Percentiles rank a stretch among this genome's conserved stretches.
phyloP scores from a whole-genome alignment of 2,113 vertebrate genomes.

The Egretta garzetta region DNA sequence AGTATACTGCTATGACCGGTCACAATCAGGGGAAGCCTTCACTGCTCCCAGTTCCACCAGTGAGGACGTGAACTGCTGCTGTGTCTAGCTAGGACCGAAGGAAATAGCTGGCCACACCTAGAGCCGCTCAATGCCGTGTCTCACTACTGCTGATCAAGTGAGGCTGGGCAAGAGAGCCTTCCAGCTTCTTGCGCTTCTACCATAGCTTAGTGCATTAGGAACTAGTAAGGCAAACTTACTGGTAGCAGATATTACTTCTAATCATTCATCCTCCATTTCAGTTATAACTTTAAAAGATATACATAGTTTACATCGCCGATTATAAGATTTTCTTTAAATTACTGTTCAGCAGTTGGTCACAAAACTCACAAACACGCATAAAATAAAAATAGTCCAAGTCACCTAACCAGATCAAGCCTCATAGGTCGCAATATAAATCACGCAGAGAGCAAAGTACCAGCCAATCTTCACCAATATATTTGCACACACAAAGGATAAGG shows the following conservation, averaged over 20 bases:
- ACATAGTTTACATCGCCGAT: neutral
- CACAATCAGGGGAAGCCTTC: neutral
- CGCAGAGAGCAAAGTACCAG: neutral
- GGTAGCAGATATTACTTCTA: neutral
- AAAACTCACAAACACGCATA: neutral
- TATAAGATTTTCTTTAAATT: neutral
- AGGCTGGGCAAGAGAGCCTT: neutral
- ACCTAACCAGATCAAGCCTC: neutral
- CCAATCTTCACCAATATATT: neutral
- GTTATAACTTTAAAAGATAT: neutral
- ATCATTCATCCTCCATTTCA: neutral
- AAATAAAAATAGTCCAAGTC: neutral
- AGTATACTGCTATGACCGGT: neutral
- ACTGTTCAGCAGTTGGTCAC: neutral
- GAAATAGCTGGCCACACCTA: neutral
- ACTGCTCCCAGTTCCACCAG: neutral
- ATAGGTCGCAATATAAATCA: neutral
- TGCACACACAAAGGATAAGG: neutral
- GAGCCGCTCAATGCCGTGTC: accelerated
- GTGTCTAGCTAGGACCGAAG: neutral
- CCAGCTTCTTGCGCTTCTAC: neutral
- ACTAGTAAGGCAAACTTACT: neutral
- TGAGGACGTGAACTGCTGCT: accelerated
- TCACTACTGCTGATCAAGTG: neutral
- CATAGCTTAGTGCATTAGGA: neutral